phyloP scores from a whole-genome alignment of 1,140 invertebrate species.

The Heterodera carotae region DNA sequence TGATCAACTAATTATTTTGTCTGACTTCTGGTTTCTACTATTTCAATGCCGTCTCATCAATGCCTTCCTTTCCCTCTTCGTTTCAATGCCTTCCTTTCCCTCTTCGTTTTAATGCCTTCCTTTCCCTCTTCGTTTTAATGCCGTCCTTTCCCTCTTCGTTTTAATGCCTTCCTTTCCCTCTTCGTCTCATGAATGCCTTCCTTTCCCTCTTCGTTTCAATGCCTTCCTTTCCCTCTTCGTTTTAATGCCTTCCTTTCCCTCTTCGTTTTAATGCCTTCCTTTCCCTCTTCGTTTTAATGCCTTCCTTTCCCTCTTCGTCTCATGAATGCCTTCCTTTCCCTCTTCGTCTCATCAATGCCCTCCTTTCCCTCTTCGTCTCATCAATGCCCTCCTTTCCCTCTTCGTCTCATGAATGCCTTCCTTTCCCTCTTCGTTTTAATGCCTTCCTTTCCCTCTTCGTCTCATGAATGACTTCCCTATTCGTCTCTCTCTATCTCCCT shows the following conservation, averaged over 20 bases:
- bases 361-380: background rate
- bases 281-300: background rate
- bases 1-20: too few relatives aligned
- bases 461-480: background rate
- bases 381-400: background rate
- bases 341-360: background rate
- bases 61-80: too few relatives aligned
- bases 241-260: background rate
- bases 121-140: too few relatives aligned
- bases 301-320: background rate
- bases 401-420: background rate
- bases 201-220: too few relatives aligned
- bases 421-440: background rate
- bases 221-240: too few relatives aligned
- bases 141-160: too few relatives aligned
- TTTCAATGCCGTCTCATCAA: too few relatives aligned
- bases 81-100: too few relatives aligned
- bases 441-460: background rate
- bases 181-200: too few relatives aligned
- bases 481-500: background rate
- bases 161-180: too few relatives aligned
- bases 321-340: background rate
- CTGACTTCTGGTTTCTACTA: too few relatives aligned
- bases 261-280: background rate
- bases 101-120: too few relatives aligned